These are phyloP conservation scores for Parazoanthus atlanticus DNA, from an alignment of 92 coral and sea anemone species.

Conservation along the genomic window DNA sequence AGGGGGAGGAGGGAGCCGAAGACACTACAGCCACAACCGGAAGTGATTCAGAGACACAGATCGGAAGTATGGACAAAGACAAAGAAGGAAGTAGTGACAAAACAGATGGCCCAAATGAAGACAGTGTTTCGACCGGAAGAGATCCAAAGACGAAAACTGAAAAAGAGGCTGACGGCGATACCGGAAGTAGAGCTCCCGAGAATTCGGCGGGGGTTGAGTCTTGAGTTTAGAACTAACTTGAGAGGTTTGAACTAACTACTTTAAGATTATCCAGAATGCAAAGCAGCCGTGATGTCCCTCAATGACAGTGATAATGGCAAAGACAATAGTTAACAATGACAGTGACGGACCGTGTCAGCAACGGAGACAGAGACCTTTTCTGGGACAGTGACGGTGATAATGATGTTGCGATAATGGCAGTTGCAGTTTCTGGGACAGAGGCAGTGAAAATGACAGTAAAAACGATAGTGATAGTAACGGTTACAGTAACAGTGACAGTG, in stretches of 20 bases:
- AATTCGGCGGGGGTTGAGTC: not conserved
- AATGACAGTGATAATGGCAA: not conserved
- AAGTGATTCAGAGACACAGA: slow-evolving; percentile 15
- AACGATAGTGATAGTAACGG: too few species aligned
- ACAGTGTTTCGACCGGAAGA: not conserved
- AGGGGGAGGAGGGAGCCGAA: slow-evolving; percentile 38
- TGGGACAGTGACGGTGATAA: not conserved
- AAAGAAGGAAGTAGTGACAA: slow-evolving; percentile 5
- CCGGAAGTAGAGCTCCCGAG: not conserved
- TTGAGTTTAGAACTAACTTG: not conserved
- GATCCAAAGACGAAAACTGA: not conserved
- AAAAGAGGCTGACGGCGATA: not conserved
- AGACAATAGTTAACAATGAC: not conserved
- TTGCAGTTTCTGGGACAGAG: not conserved
- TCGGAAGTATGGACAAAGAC: slow-evolving; percentile 16
- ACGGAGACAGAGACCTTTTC: not conserved
- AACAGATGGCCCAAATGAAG: not conserved
- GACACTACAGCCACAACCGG: slow-evolving; percentile 30
- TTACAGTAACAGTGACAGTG: too few species aligned
- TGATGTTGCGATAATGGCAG: not conserved
- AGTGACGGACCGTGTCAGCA: not conserved
- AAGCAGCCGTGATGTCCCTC: not conserved
- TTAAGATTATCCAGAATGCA: not conserved
- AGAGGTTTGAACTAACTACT: too few species aligned
- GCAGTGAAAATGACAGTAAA: too few species aligned